Conservation (phyloP, 1,140 invertebrate species). For the Hylaeus volcanicus region DNA sequence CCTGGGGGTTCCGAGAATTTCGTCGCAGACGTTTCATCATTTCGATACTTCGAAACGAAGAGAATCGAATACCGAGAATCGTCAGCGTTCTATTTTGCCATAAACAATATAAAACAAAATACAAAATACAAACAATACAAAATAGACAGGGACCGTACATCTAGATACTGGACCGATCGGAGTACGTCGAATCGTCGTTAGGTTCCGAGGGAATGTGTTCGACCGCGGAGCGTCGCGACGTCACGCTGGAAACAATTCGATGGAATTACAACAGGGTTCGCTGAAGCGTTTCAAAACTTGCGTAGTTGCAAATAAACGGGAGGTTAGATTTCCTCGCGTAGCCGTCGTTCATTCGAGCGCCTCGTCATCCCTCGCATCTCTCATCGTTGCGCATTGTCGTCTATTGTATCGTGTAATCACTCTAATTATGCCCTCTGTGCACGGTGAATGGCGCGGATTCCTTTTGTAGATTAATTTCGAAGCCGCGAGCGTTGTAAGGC, state of each 20-base stretch:
- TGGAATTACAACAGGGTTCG: too few species aligned
- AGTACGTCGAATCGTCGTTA: background rate
- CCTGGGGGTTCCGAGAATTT: background rate
- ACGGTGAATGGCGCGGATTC: slow-evolving; percentile 12
- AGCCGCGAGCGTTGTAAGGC: background rate
- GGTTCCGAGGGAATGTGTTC: too few species aligned
- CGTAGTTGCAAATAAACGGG: too few species aligned
- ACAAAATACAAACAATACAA: too few species aligned
- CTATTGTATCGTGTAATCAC: slow-evolving; percentile 45
- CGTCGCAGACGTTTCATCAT: background rate
- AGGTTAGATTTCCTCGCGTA: slow-evolving; percentile 12
- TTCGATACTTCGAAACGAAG: too few species aligned
- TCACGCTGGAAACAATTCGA: too few species aligned
- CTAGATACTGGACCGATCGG: background rate
- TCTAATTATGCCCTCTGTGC: slow-evolving; percentile 28
- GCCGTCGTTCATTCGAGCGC: background rate
- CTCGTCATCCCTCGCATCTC: background rate
- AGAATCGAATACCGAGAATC: too few species aligned
- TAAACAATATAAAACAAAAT: too few species aligned
- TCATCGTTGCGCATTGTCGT: slow-evolving; percentile 11
- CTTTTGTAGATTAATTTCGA: slow-evolving; percentile 9
- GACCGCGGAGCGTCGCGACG: too few species aligned
- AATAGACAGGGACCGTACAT: too few species aligned
- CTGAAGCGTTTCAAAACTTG: background rate
- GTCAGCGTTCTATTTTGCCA: too few species aligned